Evolutionary conservation across 1,140 invertebrate genomes (phyloP).

Genomic region (Penaeus vannamei): DNA sequence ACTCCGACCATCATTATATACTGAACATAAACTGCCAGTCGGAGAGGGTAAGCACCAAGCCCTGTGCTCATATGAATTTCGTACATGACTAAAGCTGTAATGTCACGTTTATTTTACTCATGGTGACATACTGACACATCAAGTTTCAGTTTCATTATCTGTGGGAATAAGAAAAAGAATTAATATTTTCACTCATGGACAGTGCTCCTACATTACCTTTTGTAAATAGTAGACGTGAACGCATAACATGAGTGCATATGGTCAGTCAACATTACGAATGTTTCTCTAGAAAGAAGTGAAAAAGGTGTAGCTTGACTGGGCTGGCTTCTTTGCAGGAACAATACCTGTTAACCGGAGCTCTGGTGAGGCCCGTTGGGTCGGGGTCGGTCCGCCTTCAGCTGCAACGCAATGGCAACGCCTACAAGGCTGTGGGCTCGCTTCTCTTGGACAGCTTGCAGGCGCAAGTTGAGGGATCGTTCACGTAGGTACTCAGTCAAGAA

Average conservation of each 20-base stretch:
- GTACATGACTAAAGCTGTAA: too few species aligned
- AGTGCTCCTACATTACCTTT: too few species aligned
- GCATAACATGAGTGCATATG: too few species aligned
- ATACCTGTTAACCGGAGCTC: slow-evolving; percentile 22
- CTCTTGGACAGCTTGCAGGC: slow-evolving; percentile 16
- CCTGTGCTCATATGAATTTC: too few species aligned
- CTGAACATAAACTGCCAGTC: slow-evolving; percentile 46
- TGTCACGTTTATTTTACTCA: too few species aligned
- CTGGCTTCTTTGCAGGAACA: slow-evolving; percentile 21
- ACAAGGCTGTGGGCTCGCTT: neutral
- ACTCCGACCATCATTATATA: slow-evolving; percentile 31
- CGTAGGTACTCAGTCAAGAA: slow-evolving; percentile 30
- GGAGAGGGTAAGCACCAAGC: neutral
- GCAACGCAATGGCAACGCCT: neutral
- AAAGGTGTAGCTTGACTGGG: neutral
- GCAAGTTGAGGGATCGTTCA: slow-evolving; percentile 40
- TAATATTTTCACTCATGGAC: too few species aligned
- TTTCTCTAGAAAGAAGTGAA: too few species aligned
- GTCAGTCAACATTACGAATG: too few species aligned
- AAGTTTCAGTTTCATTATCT: too few species aligned
- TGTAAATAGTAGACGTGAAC: too few species aligned
- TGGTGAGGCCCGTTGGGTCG: neutral
- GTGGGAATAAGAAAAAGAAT: too few species aligned
- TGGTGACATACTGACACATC: too few species aligned
- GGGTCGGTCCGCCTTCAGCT: slow-evolving; percentile 22